These are phyloP conservation scores for Thymelicus lineola DNA, from an alignment of 2,888 invertebrate species.

Conservation along the genomic window DNA sequence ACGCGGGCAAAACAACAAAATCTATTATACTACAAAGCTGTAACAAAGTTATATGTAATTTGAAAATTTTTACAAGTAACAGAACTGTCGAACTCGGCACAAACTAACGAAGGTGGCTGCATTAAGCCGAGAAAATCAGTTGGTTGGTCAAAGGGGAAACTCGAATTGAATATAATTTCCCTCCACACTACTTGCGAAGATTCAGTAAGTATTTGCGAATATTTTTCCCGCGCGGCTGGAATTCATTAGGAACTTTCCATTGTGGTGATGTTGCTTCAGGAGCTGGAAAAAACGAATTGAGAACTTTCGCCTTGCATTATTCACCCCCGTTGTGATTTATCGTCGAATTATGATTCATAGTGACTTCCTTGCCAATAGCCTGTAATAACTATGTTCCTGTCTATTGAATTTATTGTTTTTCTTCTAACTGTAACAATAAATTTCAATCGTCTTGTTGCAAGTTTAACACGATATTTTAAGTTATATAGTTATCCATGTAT, in stretches of 20 bases:
- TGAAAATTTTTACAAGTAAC: neutral
- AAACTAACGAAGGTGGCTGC: neutral
- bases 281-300: slow-evolving; percentile 48
- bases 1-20: too few relatives aligned
- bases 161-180: slow-evolving; percentile 24
- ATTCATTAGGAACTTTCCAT: slow-evolving; percentile 54
- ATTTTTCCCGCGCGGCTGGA: slow-evolving; percentile 50
- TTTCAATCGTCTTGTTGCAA: too few relatives aligned
- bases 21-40: neutral
- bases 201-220: slow-evolving; percentile 46
- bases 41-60: neutral
- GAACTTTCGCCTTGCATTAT: slow-evolving; percentile 55
- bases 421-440: too few relatives aligned
- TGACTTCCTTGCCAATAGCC: neutral
- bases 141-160: slow-evolving; percentile 18
- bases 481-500: too few relatives aligned
- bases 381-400: neutral
- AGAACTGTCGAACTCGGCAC: neutral
- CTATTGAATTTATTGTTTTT: neutral
- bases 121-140: slow-evolving; percentile 13
- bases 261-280: slow-evolving; percentile 47
- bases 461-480: too few relatives aligned
- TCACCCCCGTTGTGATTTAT: slow-evolving; percentile 50
- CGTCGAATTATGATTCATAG: slow-evolving; percentile 34
- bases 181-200: slow-evolving; percentile 13